Evolutionary conservation across 2,797 vertebrate species (phyloP).

Genomic region (Microchirus variegatus): DNA sequence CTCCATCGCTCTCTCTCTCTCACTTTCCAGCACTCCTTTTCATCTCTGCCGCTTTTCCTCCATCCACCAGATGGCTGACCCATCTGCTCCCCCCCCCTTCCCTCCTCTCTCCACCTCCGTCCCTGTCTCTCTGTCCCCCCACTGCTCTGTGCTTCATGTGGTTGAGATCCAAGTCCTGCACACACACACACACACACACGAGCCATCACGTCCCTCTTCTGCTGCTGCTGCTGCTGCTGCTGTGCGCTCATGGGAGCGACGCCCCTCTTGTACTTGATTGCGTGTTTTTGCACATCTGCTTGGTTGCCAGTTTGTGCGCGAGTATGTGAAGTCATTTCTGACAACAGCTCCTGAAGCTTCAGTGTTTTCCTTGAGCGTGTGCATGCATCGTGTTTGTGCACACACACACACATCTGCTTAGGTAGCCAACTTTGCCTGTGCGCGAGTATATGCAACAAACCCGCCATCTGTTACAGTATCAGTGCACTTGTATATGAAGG

Average conservation of each 20-base stretch:
- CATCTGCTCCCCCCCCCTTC: constrained; percentile 81
- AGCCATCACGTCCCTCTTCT: constrained; percentile 47
- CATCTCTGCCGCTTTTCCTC: constrained; percentile 76
- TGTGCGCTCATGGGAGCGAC: constrained; percentile 34
- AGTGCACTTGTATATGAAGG: constrained; percentile 33
- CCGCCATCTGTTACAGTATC: constrained; percentile 69
- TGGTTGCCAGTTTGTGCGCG: constrained; percentile 31
- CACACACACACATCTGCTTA: constrained; percentile 68
- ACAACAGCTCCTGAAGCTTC: constrained; percentile 33
- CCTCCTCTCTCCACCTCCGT: constrained; percentile 55
- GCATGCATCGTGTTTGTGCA: constrained; percentile 33
- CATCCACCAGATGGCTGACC: constrained; percentile 85
- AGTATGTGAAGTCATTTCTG: constrained; percentile 53
- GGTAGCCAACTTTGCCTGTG: constrained; percentile 62
- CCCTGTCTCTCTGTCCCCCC: constrained; percentile 44
- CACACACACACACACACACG: constrained; percentile 41
- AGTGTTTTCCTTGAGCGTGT: constrained; percentile 31
- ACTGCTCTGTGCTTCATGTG: constrained; percentile 67
- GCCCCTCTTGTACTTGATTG: constrained; percentile 8
- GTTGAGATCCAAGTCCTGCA: constrained; percentile 69
- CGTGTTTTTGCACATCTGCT: constrained; percentile 51
- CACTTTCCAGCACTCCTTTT: constrained; percentile 65
- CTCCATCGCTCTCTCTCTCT: constrained; percentile 53
- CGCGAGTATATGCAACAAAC: constrained; percentile 51
- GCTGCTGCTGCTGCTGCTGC: constrained; percentile 15